Conservation (phyloP, 2,113 vertebrate species). For the Calyptomena viridis region DNA sequence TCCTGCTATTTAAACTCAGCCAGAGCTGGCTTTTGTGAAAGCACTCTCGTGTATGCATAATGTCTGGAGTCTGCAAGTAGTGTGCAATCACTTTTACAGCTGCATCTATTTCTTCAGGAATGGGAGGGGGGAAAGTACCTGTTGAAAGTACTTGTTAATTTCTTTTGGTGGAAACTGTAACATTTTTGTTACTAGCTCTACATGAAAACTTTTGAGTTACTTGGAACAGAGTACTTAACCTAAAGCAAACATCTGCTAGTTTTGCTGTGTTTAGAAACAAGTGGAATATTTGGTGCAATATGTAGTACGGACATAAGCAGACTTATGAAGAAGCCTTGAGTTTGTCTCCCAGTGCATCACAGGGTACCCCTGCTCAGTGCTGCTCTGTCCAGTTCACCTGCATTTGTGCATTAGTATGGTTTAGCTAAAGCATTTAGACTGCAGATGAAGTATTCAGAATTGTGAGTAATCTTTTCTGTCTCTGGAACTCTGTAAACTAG, state of each 20-base stretch:
- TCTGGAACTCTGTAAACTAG: background rate
- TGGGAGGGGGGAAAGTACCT: no score
- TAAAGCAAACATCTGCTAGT: background rate
- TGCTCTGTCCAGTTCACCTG: background rate
- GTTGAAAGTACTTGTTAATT: background rate
- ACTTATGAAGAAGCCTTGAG: background rate
- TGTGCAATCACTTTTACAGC: fast-evolving
- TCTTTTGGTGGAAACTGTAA: background rate
- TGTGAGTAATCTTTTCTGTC: background rate
- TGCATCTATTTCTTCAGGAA: background rate
- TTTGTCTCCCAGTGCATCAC: background rate
- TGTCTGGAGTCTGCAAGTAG: background rate
- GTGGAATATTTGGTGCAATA: background rate
- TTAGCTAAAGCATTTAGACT: background rate
- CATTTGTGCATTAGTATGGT: background rate
- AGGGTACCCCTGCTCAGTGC: background rate
- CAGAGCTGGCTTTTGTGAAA: background rate
- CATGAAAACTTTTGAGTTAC: background rate
- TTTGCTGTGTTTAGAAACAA: background rate
- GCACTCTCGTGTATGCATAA: background rate
- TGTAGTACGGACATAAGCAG: background rate
- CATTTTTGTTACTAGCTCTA: background rate
- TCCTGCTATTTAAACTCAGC: background rate
- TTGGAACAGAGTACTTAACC: background rate
- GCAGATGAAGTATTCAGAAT: background rate